Evolutionary conservation across 2,113 vertebrate species (phyloP).

Genomic region (Sander vitreus): DNA sequence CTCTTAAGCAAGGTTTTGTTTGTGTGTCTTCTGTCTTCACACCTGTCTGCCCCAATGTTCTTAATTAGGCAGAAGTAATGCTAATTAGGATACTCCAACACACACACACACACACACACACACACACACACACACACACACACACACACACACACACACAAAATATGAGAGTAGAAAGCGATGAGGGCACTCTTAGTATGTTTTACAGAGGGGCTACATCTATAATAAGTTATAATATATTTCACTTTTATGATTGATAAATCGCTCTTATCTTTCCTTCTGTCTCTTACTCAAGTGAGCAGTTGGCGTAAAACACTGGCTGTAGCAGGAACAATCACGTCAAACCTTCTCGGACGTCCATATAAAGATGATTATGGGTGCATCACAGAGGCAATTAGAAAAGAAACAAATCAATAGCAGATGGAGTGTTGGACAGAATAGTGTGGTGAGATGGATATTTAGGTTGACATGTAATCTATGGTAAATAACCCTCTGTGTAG

Average conservation of each 20-base stretch:
- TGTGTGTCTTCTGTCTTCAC: constrained; percentile 23
- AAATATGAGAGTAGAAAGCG: background rate
- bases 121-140: background rate
- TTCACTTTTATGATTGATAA: background rate
- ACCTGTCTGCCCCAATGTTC: constrained; percentile 44
- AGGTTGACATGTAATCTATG: constrained; percentile 66
- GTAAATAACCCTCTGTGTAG: constrained; percentile 56
- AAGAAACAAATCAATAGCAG: constrained; percentile 69
- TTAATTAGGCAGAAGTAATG: constrained; percentile 52
- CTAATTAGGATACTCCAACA: constrained; percentile 26
- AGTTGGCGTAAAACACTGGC: constrained; percentile 54
- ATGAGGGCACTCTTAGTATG: background rate
- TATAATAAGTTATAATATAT: background rate
- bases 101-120: background rate
- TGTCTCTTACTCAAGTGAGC: constrained; percentile 47
- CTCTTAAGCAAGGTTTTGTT: background rate
- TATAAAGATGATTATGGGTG: constrained; percentile 51
- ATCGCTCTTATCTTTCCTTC: constrained; percentile 25
- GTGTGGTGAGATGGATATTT: constrained; percentile 54
- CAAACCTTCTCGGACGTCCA: constrained; percentile 52
- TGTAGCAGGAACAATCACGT: constrained; percentile 52
- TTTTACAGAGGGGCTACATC: background rate
- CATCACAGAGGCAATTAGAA: constrained; percentile 53
- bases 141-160: background rate
- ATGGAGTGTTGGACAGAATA: constrained; percentile 27